phyloP scores from a whole-genome alignment of 2,797 vertebrate genomes.

The Chelon labrosus region DNA sequence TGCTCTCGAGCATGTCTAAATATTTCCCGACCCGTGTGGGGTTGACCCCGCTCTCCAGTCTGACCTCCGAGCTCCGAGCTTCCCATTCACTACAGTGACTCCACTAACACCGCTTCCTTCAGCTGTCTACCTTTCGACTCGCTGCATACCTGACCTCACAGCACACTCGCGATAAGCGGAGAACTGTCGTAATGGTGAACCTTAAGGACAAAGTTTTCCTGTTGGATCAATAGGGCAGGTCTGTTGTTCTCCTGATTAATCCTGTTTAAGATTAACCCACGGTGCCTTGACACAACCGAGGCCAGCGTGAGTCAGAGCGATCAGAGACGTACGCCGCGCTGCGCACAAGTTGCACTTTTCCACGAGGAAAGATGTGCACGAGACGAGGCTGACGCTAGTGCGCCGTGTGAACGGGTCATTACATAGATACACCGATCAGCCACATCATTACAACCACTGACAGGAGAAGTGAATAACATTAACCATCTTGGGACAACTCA shows the following conservation, averaged over 20 bases:
- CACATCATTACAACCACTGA: too few relatives aligned
- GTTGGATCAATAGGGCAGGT: constrained; percentile 52
- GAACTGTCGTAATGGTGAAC: constrained; percentile 29
- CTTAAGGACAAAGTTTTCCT: constrained; percentile 41
- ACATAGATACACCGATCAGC: too few relatives aligned
- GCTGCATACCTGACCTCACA: background rate
- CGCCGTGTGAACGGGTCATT: too few relatives aligned
- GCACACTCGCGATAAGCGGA: constrained; percentile 7
- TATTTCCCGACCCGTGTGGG: background rate
- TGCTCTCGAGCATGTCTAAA: constrained; percentile 19
- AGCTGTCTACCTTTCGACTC: background rate
- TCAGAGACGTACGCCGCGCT: constrained; percentile 6
- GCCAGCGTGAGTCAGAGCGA: constrained; percentile 46
- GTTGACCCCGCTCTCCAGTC: background rate
- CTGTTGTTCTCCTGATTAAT: constrained; percentile 49
- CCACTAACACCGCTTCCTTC: background rate
- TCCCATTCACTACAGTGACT: background rate
- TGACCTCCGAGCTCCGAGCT: constrained; percentile 4
- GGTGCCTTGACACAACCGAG: constrained; percentile 8
- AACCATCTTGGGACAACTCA: too few relatives aligned
- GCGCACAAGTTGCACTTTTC: constrained; percentile 21
- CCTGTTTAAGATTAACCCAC: constrained; percentile 62
- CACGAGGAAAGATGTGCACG: constrained; percentile 11
- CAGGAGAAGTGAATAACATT: too few relatives aligned
- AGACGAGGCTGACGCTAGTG: background rate